A percentile compares a stretch with the other conserved stretches of the same genome.
These are phyloP conservation scores for Sphyrna mokarran DNA, from an alignment of 2,113 vertebrate genomes.

Conservation along the genomic window DNA sequence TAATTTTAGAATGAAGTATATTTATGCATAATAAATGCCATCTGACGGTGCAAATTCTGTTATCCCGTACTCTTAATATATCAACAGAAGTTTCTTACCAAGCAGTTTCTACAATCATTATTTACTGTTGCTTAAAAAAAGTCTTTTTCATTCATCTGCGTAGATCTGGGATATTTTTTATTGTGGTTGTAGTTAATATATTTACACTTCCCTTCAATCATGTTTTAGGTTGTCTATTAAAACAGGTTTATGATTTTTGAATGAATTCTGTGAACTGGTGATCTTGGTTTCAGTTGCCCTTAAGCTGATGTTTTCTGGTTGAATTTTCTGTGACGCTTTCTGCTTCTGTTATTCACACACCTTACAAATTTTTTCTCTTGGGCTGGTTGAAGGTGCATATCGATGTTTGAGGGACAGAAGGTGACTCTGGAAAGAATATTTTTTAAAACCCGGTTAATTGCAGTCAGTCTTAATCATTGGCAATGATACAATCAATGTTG, in stretches of 20 bases:
- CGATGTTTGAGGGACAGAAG: slow-evolving; percentile 72
- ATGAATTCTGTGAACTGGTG: neutral
- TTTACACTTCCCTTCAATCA: neutral
- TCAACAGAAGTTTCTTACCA: neutral
- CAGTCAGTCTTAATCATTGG: neutral
- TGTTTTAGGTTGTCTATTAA: neutral
- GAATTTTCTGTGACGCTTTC: slow-evolving; percentile 43
- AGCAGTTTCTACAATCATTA: neutral
- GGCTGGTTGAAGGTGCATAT: slow-evolving; percentile 56
- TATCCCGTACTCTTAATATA: neutral
- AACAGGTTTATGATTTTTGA: neutral
- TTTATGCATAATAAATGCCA: neutral
- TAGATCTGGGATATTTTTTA: neutral
- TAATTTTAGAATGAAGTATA: neutral
- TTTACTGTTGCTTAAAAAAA: neutral
- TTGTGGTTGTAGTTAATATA: neutral
- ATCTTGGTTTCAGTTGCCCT: neutral
- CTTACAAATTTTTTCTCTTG: slow-evolving; percentile 75
- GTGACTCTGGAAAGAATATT: slow-evolving; percentile 58
- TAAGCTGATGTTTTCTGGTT: neutral
- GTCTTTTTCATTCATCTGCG: neutral
- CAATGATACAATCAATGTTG: neutral
- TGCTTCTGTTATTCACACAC: slow-evolving; percentile 54
- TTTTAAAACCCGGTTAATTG: neutral
- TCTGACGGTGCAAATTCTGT: neutral